A percentile compares a stretch with the other conserved stretches of the same genome.
Evolutionary conservation across 2,797 vertebrate species (phyloP).

Genomic region (Dromococcyx pavoninus): DNA sequence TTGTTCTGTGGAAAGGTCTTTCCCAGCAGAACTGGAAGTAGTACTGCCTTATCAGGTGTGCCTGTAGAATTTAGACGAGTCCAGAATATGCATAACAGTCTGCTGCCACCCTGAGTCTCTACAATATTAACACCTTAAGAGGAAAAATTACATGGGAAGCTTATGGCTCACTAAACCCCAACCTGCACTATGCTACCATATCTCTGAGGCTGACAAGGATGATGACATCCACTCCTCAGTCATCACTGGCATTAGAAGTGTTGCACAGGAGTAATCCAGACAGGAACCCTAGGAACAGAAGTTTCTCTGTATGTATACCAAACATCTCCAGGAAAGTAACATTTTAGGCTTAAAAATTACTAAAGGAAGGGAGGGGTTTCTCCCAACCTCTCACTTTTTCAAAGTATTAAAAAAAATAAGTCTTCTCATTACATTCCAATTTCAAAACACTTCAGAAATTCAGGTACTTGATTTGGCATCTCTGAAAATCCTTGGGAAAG

Average conservation of each 20-base stretch:
- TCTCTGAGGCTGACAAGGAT: background rate
- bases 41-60: background rate
- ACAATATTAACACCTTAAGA: background rate
- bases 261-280: background rate
- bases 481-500: background rate
- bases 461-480: background rate
- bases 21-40: background rate
- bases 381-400: background rate
- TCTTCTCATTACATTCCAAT: background rate
- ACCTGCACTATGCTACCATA: background rate
- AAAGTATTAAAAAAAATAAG: background rate
- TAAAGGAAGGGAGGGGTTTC: background rate
- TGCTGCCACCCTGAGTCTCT: background rate
- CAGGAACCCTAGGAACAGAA: background rate
- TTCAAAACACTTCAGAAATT: background rate
- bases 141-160: background rate
- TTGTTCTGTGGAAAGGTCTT: background rate
- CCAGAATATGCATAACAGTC: background rate
- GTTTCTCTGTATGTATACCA: background rate
- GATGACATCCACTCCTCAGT: background rate
- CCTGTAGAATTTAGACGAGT: background rate
- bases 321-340: background rate
- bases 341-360: background rate
- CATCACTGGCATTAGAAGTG: background rate
- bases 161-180: background rate